Evolutionary conservation across 2,113 vertebrate species (phyloP).

Genomic region (Centropristis striata): DNA sequence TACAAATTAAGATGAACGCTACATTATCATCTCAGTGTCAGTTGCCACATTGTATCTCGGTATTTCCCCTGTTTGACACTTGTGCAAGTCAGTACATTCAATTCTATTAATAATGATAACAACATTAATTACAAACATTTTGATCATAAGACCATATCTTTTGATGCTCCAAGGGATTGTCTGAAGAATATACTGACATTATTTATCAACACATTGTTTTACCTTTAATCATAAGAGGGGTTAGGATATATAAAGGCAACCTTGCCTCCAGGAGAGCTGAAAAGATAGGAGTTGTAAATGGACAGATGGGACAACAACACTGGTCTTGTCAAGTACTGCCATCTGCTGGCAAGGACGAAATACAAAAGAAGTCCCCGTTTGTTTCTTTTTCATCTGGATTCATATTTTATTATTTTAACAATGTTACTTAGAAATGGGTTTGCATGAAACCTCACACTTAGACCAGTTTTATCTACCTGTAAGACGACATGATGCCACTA

Average conservation of each 20-base stretch:
- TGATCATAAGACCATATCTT: not conserved
- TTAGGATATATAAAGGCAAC: not conserved
- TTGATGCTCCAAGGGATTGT: not conserved
- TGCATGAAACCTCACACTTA: not conserved
- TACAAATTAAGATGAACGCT: too few species aligned
- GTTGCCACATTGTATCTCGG: not conserved
- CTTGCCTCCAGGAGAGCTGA: not conserved
- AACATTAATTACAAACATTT: not conserved
- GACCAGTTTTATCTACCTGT: not conserved
- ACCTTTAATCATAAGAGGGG: not conserved
- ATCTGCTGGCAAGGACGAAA: slow-evolving; percentile 72
- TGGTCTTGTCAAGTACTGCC: slow-evolving; percentile 77
- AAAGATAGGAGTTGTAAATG: not conserved
- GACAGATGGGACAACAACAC: not conserved
- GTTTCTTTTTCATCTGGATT: not conserved
- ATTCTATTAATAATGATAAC: not conserved
- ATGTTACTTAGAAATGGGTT: not conserved
- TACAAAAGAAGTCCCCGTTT: not conserved
- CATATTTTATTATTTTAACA: not conserved
- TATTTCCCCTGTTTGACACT: not conserved
- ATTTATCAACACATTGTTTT: not conserved
- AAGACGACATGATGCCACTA: not conserved
- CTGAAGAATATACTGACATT: not conserved
- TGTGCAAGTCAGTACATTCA: too few species aligned
- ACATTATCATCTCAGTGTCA: too few species aligned